These are phyloP conservation scores for Trachymyrmex cornetzi DNA, from an alignment of 1,140 invertebrate species.

Conservation along the genomic window DNA sequence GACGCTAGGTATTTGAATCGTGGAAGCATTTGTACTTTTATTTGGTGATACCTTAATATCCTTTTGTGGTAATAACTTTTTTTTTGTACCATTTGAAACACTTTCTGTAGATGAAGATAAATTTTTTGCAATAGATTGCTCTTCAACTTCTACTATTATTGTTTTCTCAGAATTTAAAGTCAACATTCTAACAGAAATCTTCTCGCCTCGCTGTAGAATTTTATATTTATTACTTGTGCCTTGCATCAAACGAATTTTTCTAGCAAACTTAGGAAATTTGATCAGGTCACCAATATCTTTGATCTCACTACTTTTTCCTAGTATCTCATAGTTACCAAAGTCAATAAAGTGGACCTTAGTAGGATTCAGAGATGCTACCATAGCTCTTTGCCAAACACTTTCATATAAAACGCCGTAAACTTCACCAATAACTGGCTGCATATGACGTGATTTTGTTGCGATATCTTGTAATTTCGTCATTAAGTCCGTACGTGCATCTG, in stretches of 20 bases:
- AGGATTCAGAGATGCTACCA: constrained; percentile 68
- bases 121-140: not conserved
- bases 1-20: constrained; percentile 12
- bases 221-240: constrained; percentile 1
- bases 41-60: not conserved
- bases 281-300: constrained; percentile 63
- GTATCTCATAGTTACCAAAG: constrained; percentile 73
- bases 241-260: constrained; percentile 68
- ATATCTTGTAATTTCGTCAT: constrained; percentile 59
- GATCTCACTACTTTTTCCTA: constrained; percentile 52
- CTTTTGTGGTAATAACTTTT: not conserved
- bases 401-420: constrained; percentile 72
- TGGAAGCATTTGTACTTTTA: not conserved
- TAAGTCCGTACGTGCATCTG: constrained; percentile 34
- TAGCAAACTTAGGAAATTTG: constrained; percentile 52
- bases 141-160: constrained; percentile 71
- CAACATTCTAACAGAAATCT: constrained; percentile 70
- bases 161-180: constrained; percentile 62
- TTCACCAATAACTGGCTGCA: constrained; percentile 66
- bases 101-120: not conserved
- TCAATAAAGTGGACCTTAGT: constrained; percentile 75
- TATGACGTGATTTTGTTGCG: not conserved
- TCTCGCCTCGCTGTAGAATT: not conserved
- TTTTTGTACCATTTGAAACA: not conserved
- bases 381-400: constrained; percentile 77